phyloP scores from a whole-genome alignment of 2,888 invertebrate species.

The Caenorhabditis sp. region DNA sequence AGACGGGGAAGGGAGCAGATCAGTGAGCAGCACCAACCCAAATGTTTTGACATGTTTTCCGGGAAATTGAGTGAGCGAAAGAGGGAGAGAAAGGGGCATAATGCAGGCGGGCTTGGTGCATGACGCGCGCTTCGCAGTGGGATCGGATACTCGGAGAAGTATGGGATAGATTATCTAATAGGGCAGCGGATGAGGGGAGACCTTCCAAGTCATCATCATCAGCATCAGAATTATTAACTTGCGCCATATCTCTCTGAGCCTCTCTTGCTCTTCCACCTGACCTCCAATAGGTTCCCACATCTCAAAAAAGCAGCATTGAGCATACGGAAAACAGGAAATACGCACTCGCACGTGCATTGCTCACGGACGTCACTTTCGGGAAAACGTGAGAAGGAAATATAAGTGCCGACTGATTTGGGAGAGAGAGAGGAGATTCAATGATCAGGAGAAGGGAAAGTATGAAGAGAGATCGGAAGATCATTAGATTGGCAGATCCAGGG shows the following conservation, averaged over 20 bases:
- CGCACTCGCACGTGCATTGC: constrained; percentile 33
- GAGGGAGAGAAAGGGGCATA: constrained; percentile 25
- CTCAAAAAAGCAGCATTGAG: constrained; percentile 17
- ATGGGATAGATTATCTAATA: not conserved
- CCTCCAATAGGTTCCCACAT: constrained; percentile 11
- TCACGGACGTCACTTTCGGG: constrained; percentile 41
- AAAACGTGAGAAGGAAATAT: constrained; percentile 11
- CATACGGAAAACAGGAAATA: constrained; percentile 40
- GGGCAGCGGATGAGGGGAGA: not conserved
- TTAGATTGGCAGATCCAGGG: no score
- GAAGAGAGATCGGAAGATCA: not conserved
- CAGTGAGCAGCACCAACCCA: constrained; percentile 45
- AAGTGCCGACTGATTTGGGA: constrained; percentile 15
- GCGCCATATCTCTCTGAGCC: no score
- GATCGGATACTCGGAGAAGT: not conserved
- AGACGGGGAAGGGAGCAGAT: constrained; percentile 11
- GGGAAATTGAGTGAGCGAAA: no score
- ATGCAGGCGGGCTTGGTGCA: constrained; percentile 7
- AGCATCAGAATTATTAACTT: no score
- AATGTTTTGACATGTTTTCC: constrained; percentile 52
- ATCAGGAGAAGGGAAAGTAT: constrained; percentile 3
- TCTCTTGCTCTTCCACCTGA: constrained; percentile 10
- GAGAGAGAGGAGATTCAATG: constrained; percentile 17
- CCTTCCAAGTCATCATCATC: not conserved
- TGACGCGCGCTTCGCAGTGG: constrained; percentile 18